Evolutionary conservation across 1,140 invertebrate genomes (phyloP), one percentile per base, ranked within the genome.

Genomic region (Trichomalopsis sarcophagae): DNA sequence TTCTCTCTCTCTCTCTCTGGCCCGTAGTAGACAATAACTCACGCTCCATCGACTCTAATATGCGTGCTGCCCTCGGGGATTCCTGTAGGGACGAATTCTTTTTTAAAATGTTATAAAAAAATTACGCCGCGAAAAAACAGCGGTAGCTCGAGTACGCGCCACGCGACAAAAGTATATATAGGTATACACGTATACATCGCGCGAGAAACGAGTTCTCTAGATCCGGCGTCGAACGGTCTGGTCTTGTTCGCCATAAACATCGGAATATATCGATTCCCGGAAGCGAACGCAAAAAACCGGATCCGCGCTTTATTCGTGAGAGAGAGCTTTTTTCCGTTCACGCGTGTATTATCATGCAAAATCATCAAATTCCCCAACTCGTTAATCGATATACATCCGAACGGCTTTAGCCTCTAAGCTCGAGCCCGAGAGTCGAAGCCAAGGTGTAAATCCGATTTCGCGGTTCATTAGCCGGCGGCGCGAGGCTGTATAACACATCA

Each of bases 11-110:
- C 27, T 27, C 27, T 27, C 33, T 17, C 4, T 84, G 82, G 87
- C 88, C 86, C 88, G 91, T 90, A 91, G 91, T 90, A 91, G 91
- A 91, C 89, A 90, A 91, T 91, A 91, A 91, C 88, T 90, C 88
- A 89, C 88, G 89, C 89, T 90, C 89, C 87, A 86, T 89, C 36
- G 23, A 33, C 68, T 71, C 68, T 17, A 21, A 62, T 62, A n/a
- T 44, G 55, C 27, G 1, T 17, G 17, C 6, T 21, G 7, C 21
- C 55, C 55, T 62, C 3, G 1, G 55, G 55, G 21, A 62, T 62
- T 62, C 3, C 55, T 40, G 7, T 44, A 44, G 0, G 40, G 0
- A 62, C 21, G 17, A 17, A 5, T 1, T n/a, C 7, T 62, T n/a
- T 62, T 62, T 62, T 50, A 4, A 50, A 44, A 44, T 10, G 40